Conservation (phyloP, 1,140 invertebrate species). For the Subanguina moxae region DNA sequence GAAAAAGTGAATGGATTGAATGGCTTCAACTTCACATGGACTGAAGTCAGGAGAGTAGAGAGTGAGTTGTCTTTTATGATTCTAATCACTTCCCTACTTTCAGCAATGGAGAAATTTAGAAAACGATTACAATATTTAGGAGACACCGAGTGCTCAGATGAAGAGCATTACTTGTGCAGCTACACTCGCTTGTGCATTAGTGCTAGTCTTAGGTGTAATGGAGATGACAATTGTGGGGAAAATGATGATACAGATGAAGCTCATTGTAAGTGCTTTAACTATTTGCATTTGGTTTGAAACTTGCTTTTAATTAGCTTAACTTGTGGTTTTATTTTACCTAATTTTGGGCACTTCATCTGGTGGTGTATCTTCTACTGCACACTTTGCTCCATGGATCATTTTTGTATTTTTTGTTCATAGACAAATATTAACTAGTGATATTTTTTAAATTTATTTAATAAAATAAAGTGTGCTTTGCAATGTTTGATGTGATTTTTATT, state of each 20-base stretch:
- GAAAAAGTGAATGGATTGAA: conserved; percentile 52
- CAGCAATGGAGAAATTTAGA: too few relatives aligned
- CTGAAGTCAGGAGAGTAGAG: conserved; percentile 48
- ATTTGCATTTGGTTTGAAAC: too few relatives aligned
- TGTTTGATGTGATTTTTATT: not conserved
- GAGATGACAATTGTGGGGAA: conserved; percentile 54
- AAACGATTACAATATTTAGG: conserved; percentile 37
- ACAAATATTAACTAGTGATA: too few relatives aligned
- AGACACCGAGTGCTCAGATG: conserved; percentile 41
- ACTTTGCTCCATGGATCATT: too few relatives aligned
- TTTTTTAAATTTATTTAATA: too few relatives aligned
- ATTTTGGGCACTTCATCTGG: too few relatives aligned
- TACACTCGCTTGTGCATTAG: conserved; percentile 57
- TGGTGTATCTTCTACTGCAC: too few relatives aligned
- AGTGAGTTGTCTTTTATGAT: conserved; percentile 22
- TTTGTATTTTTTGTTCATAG: too few relatives aligned
- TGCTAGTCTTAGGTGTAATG: conserved; percentile 50
- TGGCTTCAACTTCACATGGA: conserved; percentile 59
- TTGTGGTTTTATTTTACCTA: too few relatives aligned
- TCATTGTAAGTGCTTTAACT: conserved; percentile 49
- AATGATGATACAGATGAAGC: conserved; percentile 58
- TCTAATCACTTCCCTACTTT: too few relatives aligned
- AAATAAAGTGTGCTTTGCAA: not conserved
- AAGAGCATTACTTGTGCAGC: conserved; percentile 50
- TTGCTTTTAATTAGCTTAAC: too few relatives aligned